Percentiles rank a stretch among this genome's conserved stretches.
These are phyloP conservation scores for Ips typographus DNA, from an alignment of 1,140 invertebrate species.

Conservation along the genomic window DNA sequence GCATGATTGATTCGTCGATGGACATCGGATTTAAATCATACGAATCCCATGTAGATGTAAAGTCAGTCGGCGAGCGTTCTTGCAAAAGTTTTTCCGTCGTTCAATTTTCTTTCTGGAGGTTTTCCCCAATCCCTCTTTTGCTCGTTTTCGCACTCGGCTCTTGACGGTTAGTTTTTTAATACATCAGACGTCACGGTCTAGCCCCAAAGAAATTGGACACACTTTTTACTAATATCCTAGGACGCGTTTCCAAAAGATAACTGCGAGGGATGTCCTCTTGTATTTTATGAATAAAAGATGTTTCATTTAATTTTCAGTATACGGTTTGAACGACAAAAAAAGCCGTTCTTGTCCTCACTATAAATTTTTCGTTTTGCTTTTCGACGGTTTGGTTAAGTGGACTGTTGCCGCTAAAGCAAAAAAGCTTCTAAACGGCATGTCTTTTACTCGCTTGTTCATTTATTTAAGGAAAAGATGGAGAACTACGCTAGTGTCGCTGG, in stretches of 20 bases:
- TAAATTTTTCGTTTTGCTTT: conserved; percentile 30
- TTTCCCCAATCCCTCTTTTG: conserved; percentile 32
- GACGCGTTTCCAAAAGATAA: conserved; percentile 37
- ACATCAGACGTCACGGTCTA: conserved; percentile 44
- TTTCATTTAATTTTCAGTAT: conserved; percentile 45
- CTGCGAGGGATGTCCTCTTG: conserved; percentile 29
- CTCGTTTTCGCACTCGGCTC: conserved; percentile 31
- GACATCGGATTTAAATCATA: conserved; percentile 49
- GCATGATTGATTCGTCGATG: conserved; percentile 48
- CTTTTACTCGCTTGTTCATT: too few relatives aligned
- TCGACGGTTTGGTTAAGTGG: conserved; percentile 21
- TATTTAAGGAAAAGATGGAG: too few relatives aligned
- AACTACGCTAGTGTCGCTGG: too few relatives aligned
- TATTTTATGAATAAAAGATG: conserved; percentile 45
- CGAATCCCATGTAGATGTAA: conserved; percentile 43
- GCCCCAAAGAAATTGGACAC: conserved; percentile 46
- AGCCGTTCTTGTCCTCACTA: conserved; percentile 24
- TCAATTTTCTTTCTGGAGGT: conserved; percentile 47
- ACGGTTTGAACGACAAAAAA: conserved; percentile 29
- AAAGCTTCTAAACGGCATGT: too few relatives aligned
- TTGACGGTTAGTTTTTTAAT: conserved; percentile 49
- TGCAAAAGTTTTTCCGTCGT: conserved; percentile 44
- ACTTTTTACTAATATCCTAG: conserved; percentile 43
- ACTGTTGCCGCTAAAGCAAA: conserved; percentile 17
- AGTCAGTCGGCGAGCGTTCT: conserved; percentile 39